Percentiles rank a stretch among this genome's conserved stretches.
Conservation (phyloP, 2,888 invertebrate genomes). For the Seira ritae region DNA sequence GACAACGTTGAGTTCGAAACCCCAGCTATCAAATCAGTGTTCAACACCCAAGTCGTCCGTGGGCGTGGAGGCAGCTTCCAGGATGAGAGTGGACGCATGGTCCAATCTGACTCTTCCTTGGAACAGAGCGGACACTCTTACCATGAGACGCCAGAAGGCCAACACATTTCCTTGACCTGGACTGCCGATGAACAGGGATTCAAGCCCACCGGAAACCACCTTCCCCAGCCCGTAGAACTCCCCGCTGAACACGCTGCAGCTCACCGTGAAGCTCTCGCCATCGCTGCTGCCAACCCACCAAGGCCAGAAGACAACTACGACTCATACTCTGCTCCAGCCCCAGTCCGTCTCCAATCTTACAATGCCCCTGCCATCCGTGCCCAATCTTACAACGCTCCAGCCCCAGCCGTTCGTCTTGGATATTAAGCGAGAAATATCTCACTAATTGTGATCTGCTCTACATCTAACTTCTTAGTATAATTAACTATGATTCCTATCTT, state of each 20-base stretch:
- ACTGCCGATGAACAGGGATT: constrained; percentile 60
- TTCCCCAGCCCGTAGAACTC: constrained; percentile 50
- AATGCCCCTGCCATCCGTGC: constrained; percentile 29
- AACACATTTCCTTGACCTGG: constrained; percentile 49
- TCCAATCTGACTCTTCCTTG: constrained; percentile 34
- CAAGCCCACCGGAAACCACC: constrained; percentile 47
- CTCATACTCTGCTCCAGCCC: constrained; percentile 1
- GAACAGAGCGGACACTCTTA: constrained; percentile 53
- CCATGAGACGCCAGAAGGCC: constrained; percentile 64
- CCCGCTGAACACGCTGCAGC: constrained; percentile 62
- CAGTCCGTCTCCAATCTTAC: constrained; percentile 1
- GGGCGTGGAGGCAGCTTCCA: constrained; percentile 36
- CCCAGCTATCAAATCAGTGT: constrained; percentile 55
- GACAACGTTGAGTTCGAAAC: constrained; percentile 40
- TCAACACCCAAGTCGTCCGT: constrained; percentile 46
- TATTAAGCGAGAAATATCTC: too few relatives aligned
- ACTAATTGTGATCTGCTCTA: too few relatives aligned
- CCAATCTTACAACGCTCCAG: too few relatives aligned
- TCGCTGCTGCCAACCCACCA: neutral
- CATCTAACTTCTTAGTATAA: too few relatives aligned
- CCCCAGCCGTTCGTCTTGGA: too few relatives aligned
- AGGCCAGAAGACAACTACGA: neutral
- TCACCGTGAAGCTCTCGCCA: constrained; percentile 36
- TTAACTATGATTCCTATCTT: too few relatives aligned
- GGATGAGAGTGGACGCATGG: constrained; percentile 50